phyloP scores from a whole-genome alignment of 2,888 invertebrate genomes.

The Drosophila rubida region DNA sequence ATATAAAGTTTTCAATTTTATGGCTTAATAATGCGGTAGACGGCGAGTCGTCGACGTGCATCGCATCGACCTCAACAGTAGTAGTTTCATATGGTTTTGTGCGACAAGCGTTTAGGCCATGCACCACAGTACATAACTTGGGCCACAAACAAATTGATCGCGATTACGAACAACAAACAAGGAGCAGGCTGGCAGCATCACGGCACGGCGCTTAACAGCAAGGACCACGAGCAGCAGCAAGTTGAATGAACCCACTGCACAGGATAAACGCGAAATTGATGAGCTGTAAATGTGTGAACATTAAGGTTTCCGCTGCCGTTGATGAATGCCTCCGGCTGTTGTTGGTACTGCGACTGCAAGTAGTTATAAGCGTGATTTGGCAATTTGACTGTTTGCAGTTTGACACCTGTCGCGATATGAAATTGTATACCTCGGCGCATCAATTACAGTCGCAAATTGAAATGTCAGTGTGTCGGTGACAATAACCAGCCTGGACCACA shows the following conservation, averaged over 20 bases:
- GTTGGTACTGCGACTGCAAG: neutral
- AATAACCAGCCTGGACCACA: slow-evolving; percentile 28
- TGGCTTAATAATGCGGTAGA: slow-evolving; percentile 76
- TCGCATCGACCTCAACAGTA: slow-evolving; percentile 10
- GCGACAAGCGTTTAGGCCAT: slow-evolving; percentile 71
- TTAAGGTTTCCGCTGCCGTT: slow-evolving; percentile 66
- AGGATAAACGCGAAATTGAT: slow-evolving; percentile 66
- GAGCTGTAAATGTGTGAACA: slow-evolving; percentile 77
- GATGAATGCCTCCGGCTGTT: slow-evolving; percentile 12
- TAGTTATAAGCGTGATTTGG: slow-evolving; percentile 28
- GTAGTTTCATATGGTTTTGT: slow-evolving; percentile 51
- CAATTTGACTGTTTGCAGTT: neutral
- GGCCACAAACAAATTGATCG: slow-evolving; percentile 63
- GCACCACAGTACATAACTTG: slow-evolving; percentile 13
- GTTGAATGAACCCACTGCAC: slow-evolving; percentile 33
- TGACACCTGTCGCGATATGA: slow-evolving; percentile 64
- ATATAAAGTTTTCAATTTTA: slow-evolving; percentile 81
- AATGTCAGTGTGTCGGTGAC: slow-evolving; percentile 57
- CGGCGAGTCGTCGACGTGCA: slow-evolving; percentile 5
- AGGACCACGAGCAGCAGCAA: neutral
- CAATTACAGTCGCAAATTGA: slow-evolving; percentile 64
- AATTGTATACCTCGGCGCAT: slow-evolving; percentile 52
- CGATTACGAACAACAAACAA: slow-evolving; percentile 65
- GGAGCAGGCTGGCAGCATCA: slow-evolving; percentile 71
- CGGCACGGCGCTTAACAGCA: slow-evolving; percentile 1